A percentile compares a stretch with the other conserved stretches of the same genome.
Conservation (phyloP, 2,888 invertebrate species). For the Lepidochitona cinerea region DNA sequence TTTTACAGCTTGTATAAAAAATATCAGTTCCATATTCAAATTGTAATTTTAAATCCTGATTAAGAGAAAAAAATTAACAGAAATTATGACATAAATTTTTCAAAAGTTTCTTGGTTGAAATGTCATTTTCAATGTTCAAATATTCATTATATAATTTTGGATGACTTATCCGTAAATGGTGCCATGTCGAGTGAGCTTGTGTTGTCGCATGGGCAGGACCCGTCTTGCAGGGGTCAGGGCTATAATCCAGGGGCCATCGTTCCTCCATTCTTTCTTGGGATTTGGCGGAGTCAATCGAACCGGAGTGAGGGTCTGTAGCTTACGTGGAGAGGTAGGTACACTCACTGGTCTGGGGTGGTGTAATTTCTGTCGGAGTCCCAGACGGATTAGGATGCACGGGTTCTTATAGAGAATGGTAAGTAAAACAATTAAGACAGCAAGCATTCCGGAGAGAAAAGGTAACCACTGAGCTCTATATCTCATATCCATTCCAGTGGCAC, state of each 20-base stretch:
- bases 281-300: not conserved
- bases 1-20: no score
- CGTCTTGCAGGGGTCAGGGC: not conserved
- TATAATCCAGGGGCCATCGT: not conserved
- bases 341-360: not conserved
- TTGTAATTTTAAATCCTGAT: no score
- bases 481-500: not conserved
- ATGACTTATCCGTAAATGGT: not conserved
- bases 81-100: no score
- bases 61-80: no score
- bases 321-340: not conserved
- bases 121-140: no score
- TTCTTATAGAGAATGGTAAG: not conserved
- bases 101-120: no score
- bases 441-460: not conserved
- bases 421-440: not conserved
- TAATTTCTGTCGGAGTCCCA: not conserved
- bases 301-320: not conserved
- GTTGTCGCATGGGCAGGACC: not conserved
- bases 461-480: not conserved
- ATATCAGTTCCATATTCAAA: no score
- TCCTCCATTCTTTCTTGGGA: not conserved
- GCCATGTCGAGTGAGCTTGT: not conserved
- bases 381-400: not conserved
- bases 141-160: no score